Conservation (phyloP, 1,140 invertebrate genomes). For the Brachionus koreanus region DNA sequence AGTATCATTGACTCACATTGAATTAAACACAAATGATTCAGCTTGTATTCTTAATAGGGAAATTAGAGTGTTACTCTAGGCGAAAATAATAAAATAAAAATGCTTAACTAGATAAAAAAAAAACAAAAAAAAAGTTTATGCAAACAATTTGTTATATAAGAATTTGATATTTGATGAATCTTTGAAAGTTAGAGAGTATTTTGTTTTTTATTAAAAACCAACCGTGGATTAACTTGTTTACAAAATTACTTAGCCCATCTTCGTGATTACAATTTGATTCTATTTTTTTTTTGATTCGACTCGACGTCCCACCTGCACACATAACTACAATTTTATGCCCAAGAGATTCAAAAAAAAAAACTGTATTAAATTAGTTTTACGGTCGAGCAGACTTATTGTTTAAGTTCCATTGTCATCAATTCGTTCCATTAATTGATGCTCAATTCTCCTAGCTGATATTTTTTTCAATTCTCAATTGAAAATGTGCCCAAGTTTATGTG, state of each 20-base stretch:
- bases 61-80: not conserved
- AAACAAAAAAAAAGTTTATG: not conserved
- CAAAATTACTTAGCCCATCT: not conserved
- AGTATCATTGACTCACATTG: not conserved
- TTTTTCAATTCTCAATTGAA: not conserved
- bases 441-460: not conserved
- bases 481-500: not conserved
- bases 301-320: not conserved
- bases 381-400: not conserved
- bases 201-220: not conserved
- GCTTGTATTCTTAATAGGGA: not conserved
- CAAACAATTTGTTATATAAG: not conserved
- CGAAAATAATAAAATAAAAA: not conserved
- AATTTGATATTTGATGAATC: conserved; percentile 3
- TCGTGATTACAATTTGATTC: not conserved
- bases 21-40: not conserved
- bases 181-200: not conserved
- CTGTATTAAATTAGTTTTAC: conserved; percentile 4
- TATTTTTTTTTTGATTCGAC: not conserved
- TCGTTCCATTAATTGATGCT: not conserved
- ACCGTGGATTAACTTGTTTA: not conserved
- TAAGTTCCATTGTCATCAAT: not conserved
- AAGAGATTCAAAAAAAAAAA: not conserved
- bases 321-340: not conserved
- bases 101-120: not conserved